Base-by-base conservation (phyloP, 2,113 vertebrate genomes). In the Leucopsar rothschildi region DNA sequence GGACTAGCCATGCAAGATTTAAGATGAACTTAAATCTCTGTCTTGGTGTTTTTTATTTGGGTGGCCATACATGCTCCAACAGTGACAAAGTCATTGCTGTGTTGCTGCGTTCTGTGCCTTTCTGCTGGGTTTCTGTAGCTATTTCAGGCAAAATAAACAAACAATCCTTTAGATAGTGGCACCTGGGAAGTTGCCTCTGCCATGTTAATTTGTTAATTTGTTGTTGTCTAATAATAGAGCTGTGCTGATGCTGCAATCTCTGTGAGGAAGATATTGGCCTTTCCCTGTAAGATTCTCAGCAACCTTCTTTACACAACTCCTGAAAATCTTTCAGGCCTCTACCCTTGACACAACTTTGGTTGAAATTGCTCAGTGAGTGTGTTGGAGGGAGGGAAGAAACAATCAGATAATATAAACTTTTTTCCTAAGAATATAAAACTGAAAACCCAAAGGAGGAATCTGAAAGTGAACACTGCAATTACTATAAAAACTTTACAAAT, bases 241-340 rank as follows among this genome's bases (percentile, higher is more conserved):
- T 82, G 61, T 53, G 82, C 17, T 72, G 65, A 72, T 82, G 24
- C 73, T 89, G 61, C 82, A 72, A 0, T 63, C 77, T 57, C 19
- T 47, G 12, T 64, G 65, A 87, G 47, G 24, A 9, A 0, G 0
- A 55, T 71, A 52, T 1, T 47, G n/a, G 39, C 31, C n/a, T 49
- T 82, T 49, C 65, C 15, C 61, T 82, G 35, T 68, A 56, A 87
- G 40, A 47, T 37, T 64, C 61, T 50, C 1, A 3, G 31, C 2
- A n/a, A 35, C 64, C 85, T 85, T 88, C 57, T 69, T 61, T 64
- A 49, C 9, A 44, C 15, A 82, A 1, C 31, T 69, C 16, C 28
- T 69, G 23, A 33, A 85, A 76, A 69, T 53, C 42, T 82, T 82
- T 79, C 31, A 60, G 65, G 15, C 53, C n/a, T 92, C 73, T 60